Conservation (phyloP, 1,140 invertebrate species). For the Drosophila baimaii region DNA sequence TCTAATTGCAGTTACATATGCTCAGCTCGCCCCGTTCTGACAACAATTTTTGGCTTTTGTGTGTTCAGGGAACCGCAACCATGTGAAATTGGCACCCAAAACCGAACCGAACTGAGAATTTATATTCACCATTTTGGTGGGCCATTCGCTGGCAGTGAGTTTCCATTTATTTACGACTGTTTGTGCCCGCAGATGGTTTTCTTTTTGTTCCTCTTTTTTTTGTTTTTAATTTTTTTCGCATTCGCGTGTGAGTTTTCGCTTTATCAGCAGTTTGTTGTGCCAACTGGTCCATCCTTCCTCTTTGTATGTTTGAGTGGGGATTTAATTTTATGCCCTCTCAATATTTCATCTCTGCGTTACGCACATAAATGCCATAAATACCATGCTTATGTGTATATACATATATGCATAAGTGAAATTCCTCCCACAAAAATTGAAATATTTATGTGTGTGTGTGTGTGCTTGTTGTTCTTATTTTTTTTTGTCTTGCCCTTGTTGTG, state of each 20-base stretch:
- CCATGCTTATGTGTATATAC: neutral
- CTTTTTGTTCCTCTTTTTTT: conserved; percentile 43
- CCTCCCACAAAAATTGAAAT: conserved; percentile 72
- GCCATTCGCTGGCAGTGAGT: conserved; percentile 18
- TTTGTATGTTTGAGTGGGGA: conserved; percentile 56
- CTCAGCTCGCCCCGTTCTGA: neutral
- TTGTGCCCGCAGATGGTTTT: conserved; percentile 53
- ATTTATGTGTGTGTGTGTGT: conserved; percentile 67
- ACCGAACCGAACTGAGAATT: conserved; percentile 38
- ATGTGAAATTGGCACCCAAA: conserved; percentile 30
- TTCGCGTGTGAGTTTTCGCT: conserved; percentile 65
- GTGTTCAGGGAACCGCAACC: conserved; percentile 25
- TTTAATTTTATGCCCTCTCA: conserved; percentile 70
- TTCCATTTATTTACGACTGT: conserved; percentile 53
- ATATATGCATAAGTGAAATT: conserved; percentile 61
- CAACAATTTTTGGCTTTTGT: neutral
- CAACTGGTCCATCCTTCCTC: conserved; percentile 30
- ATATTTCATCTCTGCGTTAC: conserved; percentile 67
- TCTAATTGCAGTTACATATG: neutral
- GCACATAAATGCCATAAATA: conserved; percentile 44
- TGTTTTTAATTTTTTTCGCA: conserved; percentile 38
- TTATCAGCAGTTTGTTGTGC: conserved; percentile 79
- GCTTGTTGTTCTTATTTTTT: conserved; percentile 15
- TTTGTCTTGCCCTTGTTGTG: conserved; percentile 39
- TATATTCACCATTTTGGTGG: conserved; percentile 62